Percentiles rank a stretch among this genome's conserved stretches.
Conservation (phyloP, 35 echinoderm and acorn worm species). For the Apostichopus japonicus region DNA sequence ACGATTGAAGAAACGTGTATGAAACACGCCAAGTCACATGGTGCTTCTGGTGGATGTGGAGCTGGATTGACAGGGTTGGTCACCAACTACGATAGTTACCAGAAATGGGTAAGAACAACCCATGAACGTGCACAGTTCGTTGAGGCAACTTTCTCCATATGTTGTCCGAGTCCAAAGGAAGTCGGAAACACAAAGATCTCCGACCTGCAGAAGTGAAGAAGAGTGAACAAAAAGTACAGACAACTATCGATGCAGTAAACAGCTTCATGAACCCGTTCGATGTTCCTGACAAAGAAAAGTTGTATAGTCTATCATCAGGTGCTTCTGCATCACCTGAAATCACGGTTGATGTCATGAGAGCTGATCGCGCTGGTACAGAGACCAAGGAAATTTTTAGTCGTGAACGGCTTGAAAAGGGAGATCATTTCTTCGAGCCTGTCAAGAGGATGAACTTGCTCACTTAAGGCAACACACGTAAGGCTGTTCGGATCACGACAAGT, state of each 20-base stretch:
- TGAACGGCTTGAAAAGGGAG: constrained; percentile 42
- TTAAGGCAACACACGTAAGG: constrained; percentile 48
- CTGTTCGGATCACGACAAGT: constrained; percentile 59
- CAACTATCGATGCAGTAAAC: constrained; percentile 42
- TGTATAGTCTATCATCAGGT: constrained; percentile 56
- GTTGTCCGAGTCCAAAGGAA: constrained; percentile 5
- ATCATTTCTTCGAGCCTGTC: constrained; percentile 72
- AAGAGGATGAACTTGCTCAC: constrained; percentile 71
- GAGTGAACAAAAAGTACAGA: constrained; percentile 60
- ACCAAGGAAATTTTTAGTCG: constrained; percentile 65
- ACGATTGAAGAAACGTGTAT: constrained; percentile 90
- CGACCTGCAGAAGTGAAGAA: constrained; percentile 61
- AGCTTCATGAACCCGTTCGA: constrained; percentile 76
- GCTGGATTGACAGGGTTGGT: constrained; percentile 67
- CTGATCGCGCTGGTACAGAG: constrained; percentile 53
- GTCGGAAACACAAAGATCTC: constrained; percentile 66
- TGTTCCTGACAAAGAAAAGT: constrained; percentile 45
- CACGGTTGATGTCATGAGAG: constrained; percentile 58
- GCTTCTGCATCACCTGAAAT: constrained; percentile 43
- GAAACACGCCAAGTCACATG: constrained; percentile 69
- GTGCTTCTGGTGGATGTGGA: constrained; percentile 57
- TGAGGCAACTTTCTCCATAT: constrained; percentile 55
- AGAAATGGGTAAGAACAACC: constrained; percentile 66
- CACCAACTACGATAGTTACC: constrained; percentile 59
- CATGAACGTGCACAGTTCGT: constrained; percentile 47